phyloP scores from a whole-genome alignment of 1,140 invertebrate genomes.

The Helicorthomorpha holstii region DNA sequence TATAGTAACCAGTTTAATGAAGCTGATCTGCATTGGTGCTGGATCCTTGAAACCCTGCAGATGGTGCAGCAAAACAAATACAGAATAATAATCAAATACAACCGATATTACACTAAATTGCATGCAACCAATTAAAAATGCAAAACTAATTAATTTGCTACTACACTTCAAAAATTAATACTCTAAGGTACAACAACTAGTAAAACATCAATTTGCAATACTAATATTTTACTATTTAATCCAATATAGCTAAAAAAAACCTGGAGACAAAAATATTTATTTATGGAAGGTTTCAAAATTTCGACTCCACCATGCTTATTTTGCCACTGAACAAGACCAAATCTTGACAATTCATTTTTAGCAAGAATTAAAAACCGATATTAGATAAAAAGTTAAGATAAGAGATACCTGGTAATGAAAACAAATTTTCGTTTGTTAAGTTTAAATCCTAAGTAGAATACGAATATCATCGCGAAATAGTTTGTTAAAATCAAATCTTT shows the following conservation, averaged over 20 bases:
- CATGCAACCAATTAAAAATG: no score
- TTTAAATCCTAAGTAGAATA: not conserved
- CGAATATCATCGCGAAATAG: constrained; percentile 48
- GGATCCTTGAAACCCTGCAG: not conserved
- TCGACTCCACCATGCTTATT: constrained; percentile 18
- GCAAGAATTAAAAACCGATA: constrained; percentile 36
- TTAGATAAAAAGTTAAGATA: constrained; percentile 48
- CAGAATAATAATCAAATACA: not conserved
- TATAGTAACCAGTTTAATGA: constrained; percentile 81
- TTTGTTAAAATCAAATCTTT: constrained; percentile 81
- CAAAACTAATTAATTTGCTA: no score
- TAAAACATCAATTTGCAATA: no score
- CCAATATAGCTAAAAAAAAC: constrained; percentile 2
- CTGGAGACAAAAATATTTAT: constrained; percentile 17
- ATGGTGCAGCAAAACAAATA: not conserved
- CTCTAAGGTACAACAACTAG: no score
- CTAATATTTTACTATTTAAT: not conserved
- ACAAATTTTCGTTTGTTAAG: not conserved
- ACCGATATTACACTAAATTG: no score
- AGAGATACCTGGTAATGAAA: constrained; percentile 41
- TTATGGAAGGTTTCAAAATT: constrained; percentile 36
- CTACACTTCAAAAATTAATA: no score
- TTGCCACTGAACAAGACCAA: constrained; percentile 15
- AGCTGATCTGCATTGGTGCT: constrained; percentile 24
- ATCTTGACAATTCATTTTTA: constrained; percentile 27